phyloP scores from a whole-genome alignment of 2,888 invertebrate genomes.

The Gibbula magus region DNA sequence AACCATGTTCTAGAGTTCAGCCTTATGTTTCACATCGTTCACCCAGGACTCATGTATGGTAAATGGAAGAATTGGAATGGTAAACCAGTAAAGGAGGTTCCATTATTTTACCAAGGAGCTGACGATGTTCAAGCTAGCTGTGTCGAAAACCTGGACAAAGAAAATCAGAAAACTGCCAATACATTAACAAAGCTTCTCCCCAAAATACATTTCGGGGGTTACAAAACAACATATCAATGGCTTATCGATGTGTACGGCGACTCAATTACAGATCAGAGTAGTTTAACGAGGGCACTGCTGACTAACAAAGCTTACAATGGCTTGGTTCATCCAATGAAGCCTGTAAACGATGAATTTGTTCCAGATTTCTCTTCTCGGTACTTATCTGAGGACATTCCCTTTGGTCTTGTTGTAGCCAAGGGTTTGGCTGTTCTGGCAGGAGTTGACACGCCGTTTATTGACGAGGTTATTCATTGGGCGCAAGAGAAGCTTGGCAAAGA shows the following conservation, averaged over 20 bases:
- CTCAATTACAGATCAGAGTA: constrained; percentile 51
- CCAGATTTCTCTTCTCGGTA: constrained; percentile 59
- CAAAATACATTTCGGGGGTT: constrained; percentile 48
- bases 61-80: constrained; percentile 61
- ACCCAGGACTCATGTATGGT: constrained; percentile 63
- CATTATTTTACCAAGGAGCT: constrained; percentile 65
- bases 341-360: constrained; percentile 47
- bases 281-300: constrained; percentile 44
- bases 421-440: constrained; percentile 56
- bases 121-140: constrained; percentile 49
- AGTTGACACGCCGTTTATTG: constrained; percentile 57
- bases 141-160: constrained; percentile 55
- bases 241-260: constrained; percentile 49
- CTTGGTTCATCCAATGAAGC: constrained; percentile 57
- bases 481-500: constrained; percentile 57
- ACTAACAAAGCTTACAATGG: constrained; percentile 61
- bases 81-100: constrained; percentile 48
- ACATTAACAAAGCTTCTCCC: constrained; percentile 43
- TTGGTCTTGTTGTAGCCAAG: constrained; percentile 56
- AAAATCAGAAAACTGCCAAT: constrained; percentile 54
- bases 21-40: constrained; percentile 59
- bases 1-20: constrained; percentile 60
- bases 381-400: constrained; percentile 56
- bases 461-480: constrained; percentile 55
- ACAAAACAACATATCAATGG: constrained; percentile 57